Evolutionary conservation across 1,140 invertebrate genomes (phyloP).

Genomic region (Holotrichia oblita): DNA sequence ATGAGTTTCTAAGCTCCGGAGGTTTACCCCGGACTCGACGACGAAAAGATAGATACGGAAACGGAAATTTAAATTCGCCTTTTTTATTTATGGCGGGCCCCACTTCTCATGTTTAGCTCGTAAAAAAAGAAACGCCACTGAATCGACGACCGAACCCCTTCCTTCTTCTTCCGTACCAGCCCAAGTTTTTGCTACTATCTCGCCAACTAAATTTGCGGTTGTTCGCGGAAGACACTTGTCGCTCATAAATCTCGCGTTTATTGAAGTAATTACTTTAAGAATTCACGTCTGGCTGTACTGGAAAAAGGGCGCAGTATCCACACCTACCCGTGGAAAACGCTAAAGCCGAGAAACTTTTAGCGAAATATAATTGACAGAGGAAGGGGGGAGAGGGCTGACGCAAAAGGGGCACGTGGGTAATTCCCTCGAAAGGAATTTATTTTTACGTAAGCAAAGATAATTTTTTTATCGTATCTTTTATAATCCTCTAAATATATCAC

Average conservation of each 20-base stretch:
- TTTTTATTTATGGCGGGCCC: conserved; percentile 3
- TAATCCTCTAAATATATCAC: not conserved
- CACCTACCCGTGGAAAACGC: not conserved
- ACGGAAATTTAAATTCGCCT: conserved; percentile 13
- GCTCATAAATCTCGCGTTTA: conserved; percentile 10
- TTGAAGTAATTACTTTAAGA: conserved; percentile 21
- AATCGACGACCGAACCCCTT: not conserved
- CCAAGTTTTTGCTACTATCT: conserved; percentile 11
- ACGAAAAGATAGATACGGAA: conserved; percentile 4
- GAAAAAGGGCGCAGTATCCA: not conserved
- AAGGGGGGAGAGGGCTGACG: too few relatives aligned
- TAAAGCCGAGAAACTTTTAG: not conserved
- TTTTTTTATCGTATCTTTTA: too few relatives aligned
- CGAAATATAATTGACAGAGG: too few relatives aligned
- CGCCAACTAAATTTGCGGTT: conserved; percentile 1
- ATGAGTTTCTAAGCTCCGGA: conserved; percentile 5
- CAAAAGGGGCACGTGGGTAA: too few relatives aligned
- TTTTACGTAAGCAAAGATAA: too few relatives aligned
- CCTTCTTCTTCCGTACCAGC: not conserved
- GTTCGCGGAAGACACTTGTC: conserved; percentile 5
- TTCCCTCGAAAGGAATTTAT: too few relatives aligned
- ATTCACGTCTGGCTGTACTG: not conserved
- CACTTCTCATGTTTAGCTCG: conserved; percentile 16
- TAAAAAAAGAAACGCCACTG: not conserved
- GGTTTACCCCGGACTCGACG: conserved; percentile 3